Percentiles rank a stretch among this genome's conserved stretches.
phyloP scores from a whole-genome alignment of 2,888 invertebrate genomes.

The Philaethria dido region DNA sequence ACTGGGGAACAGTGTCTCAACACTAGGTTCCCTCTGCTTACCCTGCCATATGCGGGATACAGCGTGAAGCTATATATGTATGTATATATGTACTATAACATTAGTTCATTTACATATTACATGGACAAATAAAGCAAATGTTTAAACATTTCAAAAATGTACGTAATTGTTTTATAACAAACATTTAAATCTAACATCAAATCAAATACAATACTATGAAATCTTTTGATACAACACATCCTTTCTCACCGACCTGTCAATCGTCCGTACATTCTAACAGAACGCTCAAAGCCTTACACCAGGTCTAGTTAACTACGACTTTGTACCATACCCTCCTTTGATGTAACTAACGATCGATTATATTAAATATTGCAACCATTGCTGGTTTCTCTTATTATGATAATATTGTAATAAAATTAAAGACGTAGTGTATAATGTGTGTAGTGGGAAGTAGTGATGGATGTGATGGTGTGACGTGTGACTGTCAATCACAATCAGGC shows the following conservation, averaged over 20 bases:
- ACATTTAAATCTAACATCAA: conserved; percentile 31
- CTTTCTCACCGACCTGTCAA: conserved; percentile 49
- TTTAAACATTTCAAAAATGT: background rate
- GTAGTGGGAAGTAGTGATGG: conserved; percentile 44
- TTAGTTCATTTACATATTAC: no score
- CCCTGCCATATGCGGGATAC: no score
- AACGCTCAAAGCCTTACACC: conserved; percentile 57
- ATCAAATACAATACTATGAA: conserved; percentile 45
- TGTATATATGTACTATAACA: no score
- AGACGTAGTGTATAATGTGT: conserved; percentile 49
- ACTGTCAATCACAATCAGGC: conserved; percentile 82
- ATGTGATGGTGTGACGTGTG: conserved; percentile 64
- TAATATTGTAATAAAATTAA: background rate
- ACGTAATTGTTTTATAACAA: conserved; percentile 34
- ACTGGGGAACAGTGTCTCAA: no score
- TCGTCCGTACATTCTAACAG: conserved; percentile 54
- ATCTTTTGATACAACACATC: conserved; percentile 46
- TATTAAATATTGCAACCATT: conserved; percentile 45
- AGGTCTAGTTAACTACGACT: conserved; percentile 51
- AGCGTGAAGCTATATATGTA: no score
- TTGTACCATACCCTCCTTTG: conserved; percentile 29
- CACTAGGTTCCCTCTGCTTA: no score
- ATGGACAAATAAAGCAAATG: no score
- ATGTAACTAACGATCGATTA: background rate
- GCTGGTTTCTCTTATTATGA: conserved; percentile 35